Evolutionary conservation across 92 coral and sea anemone genomes (phyloP).

Genomic region (Chrysogorgia sp.): DNA sequence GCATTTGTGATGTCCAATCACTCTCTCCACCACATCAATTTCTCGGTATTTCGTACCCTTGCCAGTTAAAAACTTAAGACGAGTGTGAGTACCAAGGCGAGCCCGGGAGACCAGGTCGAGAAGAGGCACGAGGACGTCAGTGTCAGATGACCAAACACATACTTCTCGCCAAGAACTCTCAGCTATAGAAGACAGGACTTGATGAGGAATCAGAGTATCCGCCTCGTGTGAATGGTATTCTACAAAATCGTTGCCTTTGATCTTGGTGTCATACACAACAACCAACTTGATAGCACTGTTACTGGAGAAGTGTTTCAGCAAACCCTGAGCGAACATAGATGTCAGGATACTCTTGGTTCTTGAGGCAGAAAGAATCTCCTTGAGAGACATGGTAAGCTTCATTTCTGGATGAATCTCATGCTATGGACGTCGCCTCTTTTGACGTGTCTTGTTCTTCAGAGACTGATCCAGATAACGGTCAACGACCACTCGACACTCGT

Average conservation of each 20-base stretch:
- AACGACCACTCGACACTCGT: too few relatives aligned
- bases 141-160: slow-evolving; percentile 45
- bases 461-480: too few relatives aligned
- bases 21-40: too few relatives aligned
- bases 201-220: slow-evolving; percentile 37
- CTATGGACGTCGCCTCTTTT: not conserved
- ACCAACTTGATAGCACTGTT: slow-evolving; percentile 8
- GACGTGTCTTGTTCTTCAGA: slow-evolving; percentile 8
- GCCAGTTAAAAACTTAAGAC: too few relatives aligned
- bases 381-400: slow-evolving; percentile 10
- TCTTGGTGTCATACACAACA: slow-evolving; percentile 4
- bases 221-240: slow-evolving; percentile 19
- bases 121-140: slow-evolving; percentile 47
- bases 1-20: too few relatives aligned
- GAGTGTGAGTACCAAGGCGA: slow-evolving; percentile 28
- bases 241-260: slow-evolving; percentile 3
- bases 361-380: slow-evolving; percentile 9
- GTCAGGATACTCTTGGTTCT: slow-evolving; percentile 11
- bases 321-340: slow-evolving; percentile 14
- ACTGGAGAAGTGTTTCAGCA: slow-evolving; percentile 4
- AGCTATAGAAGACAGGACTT: slow-evolving; percentile 27
- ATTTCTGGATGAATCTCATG: too few relatives aligned
- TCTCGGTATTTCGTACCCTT: too few relatives aligned
- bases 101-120: slow-evolving; percentile 34
- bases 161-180: slow-evolving; percentile 34